Base-by-base conservation (phyloP, 2,888 invertebrate genomes). In the Leistus spinibarbis region DNA sequence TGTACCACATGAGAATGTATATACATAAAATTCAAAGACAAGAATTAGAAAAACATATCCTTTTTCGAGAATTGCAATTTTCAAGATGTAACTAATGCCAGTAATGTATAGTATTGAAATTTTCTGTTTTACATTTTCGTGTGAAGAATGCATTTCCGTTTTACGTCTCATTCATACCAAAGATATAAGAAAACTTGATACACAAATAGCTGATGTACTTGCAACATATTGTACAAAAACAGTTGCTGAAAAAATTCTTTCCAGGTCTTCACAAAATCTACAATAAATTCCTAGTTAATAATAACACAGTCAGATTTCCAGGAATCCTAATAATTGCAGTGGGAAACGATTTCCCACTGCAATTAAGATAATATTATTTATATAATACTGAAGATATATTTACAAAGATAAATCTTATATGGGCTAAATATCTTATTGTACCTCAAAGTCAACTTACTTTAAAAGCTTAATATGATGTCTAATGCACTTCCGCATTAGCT, bases 161-260 rank as follows among this genome's bases (percentile, higher is more conserved):
- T 16, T 57, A 57, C 17, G 7, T 17, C 23, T n/a, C n/a, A n/a
- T n/a, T 53, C 67, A 53, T 73, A 67, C 73, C 19, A 73, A 53
- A 53, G 73, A 62, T 54, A 73, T 73, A n/a, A 73, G 53, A 62
- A 73, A 73, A 66, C 73, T 73, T 17, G 73, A 73, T 22, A 73
- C 67, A 54, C 73, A 73, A 73, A 73, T 73, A 40, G 73, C 73
- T 53, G 62, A 67, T 16, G 65, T 40, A 62, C 73, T 73, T 16
- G 73, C 24, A 4, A 73, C 23, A 57, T 67, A 73, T 40, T 73
- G 73, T 16, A 67, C 60, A 54, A 73, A 73, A 22, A 73, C 73
- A 17, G 60, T 67, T 19, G 40, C 62, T 22, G 73, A 73, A 67
- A 73, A 73, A 20, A 73, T 67, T 10, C 4, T 60, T 53, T 73